Conservation (phyloP, 2,888 invertebrate genomes). For the Orgyia antiqua region DNA sequence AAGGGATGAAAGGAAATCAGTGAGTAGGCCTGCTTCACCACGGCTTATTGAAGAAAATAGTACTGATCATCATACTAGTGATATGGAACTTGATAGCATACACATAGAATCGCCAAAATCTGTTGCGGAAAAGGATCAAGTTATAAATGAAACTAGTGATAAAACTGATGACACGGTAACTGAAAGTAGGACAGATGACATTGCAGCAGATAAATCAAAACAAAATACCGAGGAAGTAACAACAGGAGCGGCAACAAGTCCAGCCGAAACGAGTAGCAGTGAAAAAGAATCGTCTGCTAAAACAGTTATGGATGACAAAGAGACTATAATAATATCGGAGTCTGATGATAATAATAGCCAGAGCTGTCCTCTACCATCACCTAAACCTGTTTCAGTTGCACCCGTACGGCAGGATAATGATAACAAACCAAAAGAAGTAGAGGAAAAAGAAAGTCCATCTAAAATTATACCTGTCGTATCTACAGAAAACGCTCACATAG, state of each 20-base stretch:
- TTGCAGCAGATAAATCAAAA: slow-evolving; percentile 25
- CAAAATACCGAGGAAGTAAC: slow-evolving; percentile 24
- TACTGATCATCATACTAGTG: slow-evolving; percentile 70
- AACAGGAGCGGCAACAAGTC: slow-evolving; percentile 21
- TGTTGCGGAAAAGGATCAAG: slow-evolving; percentile 56
- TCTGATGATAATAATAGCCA: slow-evolving; percentile 72
- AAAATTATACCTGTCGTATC: slow-evolving; percentile 66
- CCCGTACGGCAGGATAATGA: slow-evolving; percentile 46
- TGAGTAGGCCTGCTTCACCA: slow-evolving; percentile 59
- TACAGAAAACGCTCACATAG: slow-evolving; percentile 63
- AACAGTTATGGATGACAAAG: slow-evolving; percentile 57
- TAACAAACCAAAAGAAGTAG: slow-evolving; percentile 53
- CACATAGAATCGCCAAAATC: slow-evolving; percentile 71
- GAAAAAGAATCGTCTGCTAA: slow-evolving; percentile 51
- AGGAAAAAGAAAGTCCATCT: slow-evolving; percentile 58
- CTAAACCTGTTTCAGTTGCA: slow-evolving; percentile 47
- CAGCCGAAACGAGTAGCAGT: slow-evolving; percentile 42
- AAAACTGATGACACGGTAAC: slow-evolving; percentile 36
- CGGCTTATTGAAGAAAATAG: slow-evolving; percentile 58
- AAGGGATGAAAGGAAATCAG: slow-evolving; percentile 60
- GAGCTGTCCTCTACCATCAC: slow-evolving; percentile 69
- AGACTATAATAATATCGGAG: slow-evolving; percentile 68
- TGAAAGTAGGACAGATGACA: slow-evolving; percentile 27
- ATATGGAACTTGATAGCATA: slow-evolving; percentile 71
- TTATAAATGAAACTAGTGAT: slow-evolving; percentile 51